Evolutionary conservation across 2,888 invertebrate species (phyloP), one percentile per base, ranked within the genome.

Genomic region (Choreutis nemorana): DNA sequence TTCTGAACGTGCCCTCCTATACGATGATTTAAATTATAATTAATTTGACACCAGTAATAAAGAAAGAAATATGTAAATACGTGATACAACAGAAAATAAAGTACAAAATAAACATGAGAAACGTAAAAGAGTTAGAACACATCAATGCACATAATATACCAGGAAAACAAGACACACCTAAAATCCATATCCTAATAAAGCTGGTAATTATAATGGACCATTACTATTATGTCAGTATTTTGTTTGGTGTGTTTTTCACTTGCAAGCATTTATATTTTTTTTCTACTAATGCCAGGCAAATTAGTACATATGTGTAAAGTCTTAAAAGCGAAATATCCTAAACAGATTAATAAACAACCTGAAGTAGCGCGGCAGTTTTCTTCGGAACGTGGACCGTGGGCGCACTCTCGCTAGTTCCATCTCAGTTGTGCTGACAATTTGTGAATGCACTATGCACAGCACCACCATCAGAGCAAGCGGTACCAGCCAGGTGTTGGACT

Each of bases 371-470:
- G 78, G 73, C n/a, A 77, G 36, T 37, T 77, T 77, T 27, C 66
- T 55, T 21, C 56, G 53, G 35, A 55, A 73, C 0, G 70, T 62
- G 4, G 73, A 50, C 2, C 72, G 55, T 1, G 77, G 78, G 1
- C 72, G 56, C 9, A 78, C 75, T 14, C 73, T 51, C 1, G 65
- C 78, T 4, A 78, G 46, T 40, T 78, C 77, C 71, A 75, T 66
- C 36, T 77, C 77, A 2, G 80, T 75, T 2, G 80, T 80, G 46
- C 80, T 77, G 3, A 80, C 80, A 29, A 80, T 80, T 41, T 80
- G 77, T 2, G 80, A 72, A 50, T 80, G 80, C 3, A 80, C 79
- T 26, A 77, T 51, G 31, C 71, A 70, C 20, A 80, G 55, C 23
- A 77, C 68, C 36, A 75, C 26, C 80, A 80, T 80, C 28, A 80